phyloP scores from a whole-genome alignment of 2,797 vertebrate species.

The Myoxocephalus aenaeus region DNA sequence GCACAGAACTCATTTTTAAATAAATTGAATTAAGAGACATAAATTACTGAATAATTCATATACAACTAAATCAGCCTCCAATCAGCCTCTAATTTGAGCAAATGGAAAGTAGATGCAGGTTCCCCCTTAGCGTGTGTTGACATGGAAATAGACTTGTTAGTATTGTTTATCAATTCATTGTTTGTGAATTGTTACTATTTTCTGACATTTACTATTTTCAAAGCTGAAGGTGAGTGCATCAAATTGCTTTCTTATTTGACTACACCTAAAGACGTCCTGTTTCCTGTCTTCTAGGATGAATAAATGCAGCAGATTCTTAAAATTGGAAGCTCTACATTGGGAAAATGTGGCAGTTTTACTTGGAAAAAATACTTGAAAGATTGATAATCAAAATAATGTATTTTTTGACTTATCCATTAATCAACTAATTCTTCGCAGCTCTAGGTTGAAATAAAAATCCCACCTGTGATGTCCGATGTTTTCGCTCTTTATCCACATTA shows the following conservation, averaged over 20 bases:
- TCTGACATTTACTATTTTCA: neutral
- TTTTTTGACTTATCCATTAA: neutral
- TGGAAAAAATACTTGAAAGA: neutral
- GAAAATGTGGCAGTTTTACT: no score
- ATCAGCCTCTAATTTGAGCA: neutral
- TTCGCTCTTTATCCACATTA: neutral
- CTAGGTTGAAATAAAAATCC: neutral
- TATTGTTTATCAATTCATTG: neutral
- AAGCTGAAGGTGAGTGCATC: neutral
- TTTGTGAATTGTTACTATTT: no score
- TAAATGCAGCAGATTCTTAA: neutral
- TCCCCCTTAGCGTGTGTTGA: neutral
- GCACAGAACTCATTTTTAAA: constrained; percentile 4
- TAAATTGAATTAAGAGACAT: neutral
- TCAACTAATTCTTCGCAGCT: neutral
- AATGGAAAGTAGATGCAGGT: neutral
- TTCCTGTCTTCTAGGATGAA: neutral
- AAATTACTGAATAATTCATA: constrained; percentile 3
- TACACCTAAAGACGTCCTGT: neutral
- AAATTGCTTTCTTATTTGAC: neutral
- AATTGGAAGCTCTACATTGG: neutral
- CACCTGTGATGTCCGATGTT: neutral
- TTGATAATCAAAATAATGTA: neutral
- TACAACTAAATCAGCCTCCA: neutral
- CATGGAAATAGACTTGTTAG: neutral